Conservation (phyloP, 2,113 vertebrate genomes). For the Gulo gulo region DNA sequence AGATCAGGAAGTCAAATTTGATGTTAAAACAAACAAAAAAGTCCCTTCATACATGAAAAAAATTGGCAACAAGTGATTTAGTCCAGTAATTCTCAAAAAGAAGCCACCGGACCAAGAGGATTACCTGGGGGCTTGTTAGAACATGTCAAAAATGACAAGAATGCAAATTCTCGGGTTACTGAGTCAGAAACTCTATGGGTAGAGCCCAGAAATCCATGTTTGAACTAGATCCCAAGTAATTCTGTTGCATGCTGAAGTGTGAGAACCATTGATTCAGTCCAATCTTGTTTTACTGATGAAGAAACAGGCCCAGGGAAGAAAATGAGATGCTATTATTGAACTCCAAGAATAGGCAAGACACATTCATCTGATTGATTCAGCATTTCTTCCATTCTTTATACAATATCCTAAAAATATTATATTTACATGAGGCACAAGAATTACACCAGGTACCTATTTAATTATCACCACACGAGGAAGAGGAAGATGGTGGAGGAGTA, state of each 20-base stretch:
- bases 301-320: neutral
- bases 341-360: neutral
- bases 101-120: neutral
- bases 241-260: neutral
- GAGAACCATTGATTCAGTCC: neutral
- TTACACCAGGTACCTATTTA: neutral
- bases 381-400: neutral
- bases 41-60: neutral
- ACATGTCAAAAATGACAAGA: neutral
- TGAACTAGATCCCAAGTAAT: neutral
- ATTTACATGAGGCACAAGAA: neutral
- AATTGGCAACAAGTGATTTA: neutral
- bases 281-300: neutral
- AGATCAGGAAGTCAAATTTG: neutral
- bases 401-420: neutral
- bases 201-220: neutral
- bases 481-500: no score
- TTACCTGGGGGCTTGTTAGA: neutral
- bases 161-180: neutral
- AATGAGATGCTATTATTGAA: neutral
- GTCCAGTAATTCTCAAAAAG: neutral
- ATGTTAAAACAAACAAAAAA: neutral
- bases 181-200: neutral
- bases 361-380: neutral
- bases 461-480: neutral